Conservation (phyloP, 2,888 invertebrate genomes). For the Tryphoninae sp. region DNA sequence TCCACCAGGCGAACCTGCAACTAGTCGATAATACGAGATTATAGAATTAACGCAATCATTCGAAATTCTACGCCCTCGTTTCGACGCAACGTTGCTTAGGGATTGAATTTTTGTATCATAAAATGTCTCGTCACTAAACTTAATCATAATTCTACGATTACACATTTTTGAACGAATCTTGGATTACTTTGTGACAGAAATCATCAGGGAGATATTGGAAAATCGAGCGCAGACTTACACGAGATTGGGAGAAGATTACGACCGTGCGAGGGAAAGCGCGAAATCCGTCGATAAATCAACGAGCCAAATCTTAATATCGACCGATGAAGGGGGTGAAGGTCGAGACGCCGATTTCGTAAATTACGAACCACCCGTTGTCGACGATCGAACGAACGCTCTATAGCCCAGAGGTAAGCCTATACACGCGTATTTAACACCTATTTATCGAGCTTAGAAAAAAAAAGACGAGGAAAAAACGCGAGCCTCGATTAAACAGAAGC, state of each 20-base stretch:
- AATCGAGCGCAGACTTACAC: constrained; percentile 87
- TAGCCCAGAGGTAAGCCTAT: constrained; percentile 49
- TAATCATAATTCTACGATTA: no score
- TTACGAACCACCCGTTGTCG: constrained; percentile 60
- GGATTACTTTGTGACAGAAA: constrained; percentile 82
- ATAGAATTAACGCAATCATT: constrained; percentile 11
- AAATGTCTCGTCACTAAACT: no score
- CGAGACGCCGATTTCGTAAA: constrained; percentile 67
- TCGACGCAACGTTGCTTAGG: not conserved
- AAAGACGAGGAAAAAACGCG: constrained; percentile 9
- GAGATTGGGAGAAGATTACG: constrained; percentile 78
- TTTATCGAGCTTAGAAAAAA: constrained; percentile 55
- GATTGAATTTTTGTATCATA: not conserved
- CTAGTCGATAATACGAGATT: constrained; percentile 40
- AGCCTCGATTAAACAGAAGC: constrained; percentile 59
- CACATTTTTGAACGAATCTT: no score
- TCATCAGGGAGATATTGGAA: constrained; percentile 90
- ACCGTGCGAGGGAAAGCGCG: constrained; percentile 67
- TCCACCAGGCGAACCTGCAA: constrained; percentile 10
- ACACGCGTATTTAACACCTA: constrained; percentile 39
- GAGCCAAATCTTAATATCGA: constrained; percentile 70
- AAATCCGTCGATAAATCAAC: constrained; percentile 52
- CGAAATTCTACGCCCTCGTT: not conserved
- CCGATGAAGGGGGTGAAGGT: constrained; percentile 70
- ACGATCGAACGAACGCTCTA: constrained; percentile 35